Evolutionary conservation across 1,140 invertebrate species (phyloP), one percentile per base, ranked within the genome.

Genomic region (Leptinotarsa defecta): DNA sequence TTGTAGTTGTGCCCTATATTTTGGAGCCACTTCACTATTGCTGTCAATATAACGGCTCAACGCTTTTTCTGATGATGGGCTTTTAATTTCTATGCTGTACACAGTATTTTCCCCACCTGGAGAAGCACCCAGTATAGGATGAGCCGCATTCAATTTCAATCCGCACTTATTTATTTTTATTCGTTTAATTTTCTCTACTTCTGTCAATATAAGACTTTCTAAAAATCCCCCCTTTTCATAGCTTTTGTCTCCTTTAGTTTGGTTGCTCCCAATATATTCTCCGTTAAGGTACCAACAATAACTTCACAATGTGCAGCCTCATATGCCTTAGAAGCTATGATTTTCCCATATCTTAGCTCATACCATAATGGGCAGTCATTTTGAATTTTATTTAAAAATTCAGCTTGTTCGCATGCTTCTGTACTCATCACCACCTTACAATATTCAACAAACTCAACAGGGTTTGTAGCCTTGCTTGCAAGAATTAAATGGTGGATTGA

Each of bases 311-410:
- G 20, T 22, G 20, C 20, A 22, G 20, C 20, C 20, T 22, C 20
- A 22, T 22, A 80, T 3, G 82, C 8, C 73, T 82, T 84, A 5
- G 85, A 86, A 49, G 85, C 85, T 43, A 85, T 86, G 11, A 86
- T 77, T 77, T 84, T 67, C 3, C 82, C 84, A 77, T 83, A 84
- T 27, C 83, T 49, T 4, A 86, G 74, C 74, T 81, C 80, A 82
- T 82, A 76, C 85, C 84, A 87, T 1, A 81, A 15, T 34, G 19
- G 1, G 71, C 81, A 13, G 6, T 75, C 61, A 49, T 63, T 48
- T 75, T 75, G 68, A 5, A 75, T 49, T 68, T n/a, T 65, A n/a
- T 84, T 85, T 68, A 19, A 3, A 27, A 68, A 52, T 78, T 77
- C 81, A 43, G 73, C 73, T 78, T 78, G 15, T 68, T 69, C 5